Percentiles rank a stretch among this genome's conserved stretches.
phyloP scores from a whole-genome alignment of 2,113 vertebrate species.

The Tiliqua scincoides region DNA sequence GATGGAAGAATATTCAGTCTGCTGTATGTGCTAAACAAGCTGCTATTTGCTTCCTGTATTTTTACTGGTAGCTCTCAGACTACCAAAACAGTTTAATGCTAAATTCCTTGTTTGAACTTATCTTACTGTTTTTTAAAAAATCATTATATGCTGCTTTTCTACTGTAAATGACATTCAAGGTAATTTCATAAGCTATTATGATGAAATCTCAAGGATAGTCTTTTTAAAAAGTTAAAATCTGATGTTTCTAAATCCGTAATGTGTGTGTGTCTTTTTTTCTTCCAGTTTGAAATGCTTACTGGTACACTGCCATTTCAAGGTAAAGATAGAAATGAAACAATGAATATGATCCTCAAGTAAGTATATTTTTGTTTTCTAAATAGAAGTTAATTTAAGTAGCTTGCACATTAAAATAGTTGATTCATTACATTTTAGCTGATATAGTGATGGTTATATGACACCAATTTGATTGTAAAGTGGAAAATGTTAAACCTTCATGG shows the following conservation, averaged over 20 bases:
- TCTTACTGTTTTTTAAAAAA: background rate
- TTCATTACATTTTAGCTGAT: background rate
- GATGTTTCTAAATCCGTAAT: background rate
- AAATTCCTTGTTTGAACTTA: background rate
- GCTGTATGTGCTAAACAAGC: background rate
- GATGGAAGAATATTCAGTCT: background rate
- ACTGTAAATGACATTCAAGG: background rate
- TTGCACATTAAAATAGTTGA: background rate
- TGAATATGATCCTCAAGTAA: slow-evolving; percentile 99
- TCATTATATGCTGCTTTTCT: background rate
- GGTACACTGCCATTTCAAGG: slow-evolving; percentile 97
- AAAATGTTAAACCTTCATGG: background rate
- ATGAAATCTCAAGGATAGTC: background rate
- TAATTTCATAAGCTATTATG: background rate
- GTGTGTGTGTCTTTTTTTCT: slow-evolving; percentile 67
- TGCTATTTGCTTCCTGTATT: background rate
- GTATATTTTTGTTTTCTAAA: slow-evolving; percentile 58
- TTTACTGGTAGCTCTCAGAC: background rate
- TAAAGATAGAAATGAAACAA: slow-evolving; percentile 96
- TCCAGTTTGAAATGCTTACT: slow-evolving; percentile 96
- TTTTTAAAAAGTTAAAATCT: background rate
- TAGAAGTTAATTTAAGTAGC: background rate
- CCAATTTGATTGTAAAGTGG: background rate
- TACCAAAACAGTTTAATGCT: background rate
- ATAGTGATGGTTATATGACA: background rate